Evolutionary conservation across 2,113 vertebrate genomes (phyloP), one percentile per base, ranked within the genome.

Genomic region (Rhea pennata): DNA sequence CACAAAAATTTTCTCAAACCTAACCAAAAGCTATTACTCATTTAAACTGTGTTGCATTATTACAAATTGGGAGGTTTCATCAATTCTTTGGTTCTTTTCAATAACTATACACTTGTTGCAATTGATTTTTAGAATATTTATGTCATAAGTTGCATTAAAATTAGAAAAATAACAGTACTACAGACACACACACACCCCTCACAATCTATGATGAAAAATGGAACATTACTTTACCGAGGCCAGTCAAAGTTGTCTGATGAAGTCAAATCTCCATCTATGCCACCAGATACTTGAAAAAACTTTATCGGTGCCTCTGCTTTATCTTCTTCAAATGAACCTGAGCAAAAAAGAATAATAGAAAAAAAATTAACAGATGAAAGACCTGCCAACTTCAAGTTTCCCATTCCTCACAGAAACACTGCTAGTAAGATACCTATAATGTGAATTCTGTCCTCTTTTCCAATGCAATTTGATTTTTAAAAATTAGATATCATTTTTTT

Each of bases 241-340:
- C 99, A 99, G 92, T 99, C 99, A 95, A 99, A 99, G 94, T 98
- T 98, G 91, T 99, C 99, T 61, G 99, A 99, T 9, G 99, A 98
- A 5, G 98, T 95, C 97, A 98, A 98, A 87, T 99, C 98, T 97
- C 99, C 99, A 93, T 99, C 99, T 88, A 98, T 98, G 26, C 98
- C 98, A 95, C 99, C 98, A 66, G 98, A 99, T 65, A 99, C 99
- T 33, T 98, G 98, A 94, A 99, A 97, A 97, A 99, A 99, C 39
- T 97, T 98, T 42, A 98, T 13, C 31, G 98, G 97, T 39, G 97
- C 94, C 62, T 98, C 98, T 76, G 98, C 96, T 36, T 96, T 97
- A 86, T 98, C 98, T 96, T 99, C 98, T 97, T 99, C 98, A 95
- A 99, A 99, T 29, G 98, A 99, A 44, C 98, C 99, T 61, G 33